Percentiles rank a stretch among this genome's conserved stretches.
Conservation (phyloP, 2,113 vertebrate species). For the Podilymbus podiceps region DNA sequence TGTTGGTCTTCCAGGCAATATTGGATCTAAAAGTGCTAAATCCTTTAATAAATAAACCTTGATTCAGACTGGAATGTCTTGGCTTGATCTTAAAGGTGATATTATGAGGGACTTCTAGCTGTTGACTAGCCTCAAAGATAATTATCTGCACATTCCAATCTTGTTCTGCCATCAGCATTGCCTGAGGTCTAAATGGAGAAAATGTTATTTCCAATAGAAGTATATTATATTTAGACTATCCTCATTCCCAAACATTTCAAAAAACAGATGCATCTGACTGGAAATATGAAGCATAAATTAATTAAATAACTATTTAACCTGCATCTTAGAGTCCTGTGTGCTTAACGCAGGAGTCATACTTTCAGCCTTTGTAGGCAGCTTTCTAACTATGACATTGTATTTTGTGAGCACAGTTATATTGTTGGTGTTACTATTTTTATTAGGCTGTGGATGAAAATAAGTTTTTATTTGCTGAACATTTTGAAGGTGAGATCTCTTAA, state of each 20-base stretch:
- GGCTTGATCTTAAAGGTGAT: slow-evolving; percentile 81
- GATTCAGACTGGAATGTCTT: slow-evolving; percentile 82
- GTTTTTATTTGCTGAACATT: not conserved
- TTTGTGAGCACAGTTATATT: not conserved
- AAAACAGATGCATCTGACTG: slow-evolving; percentile 23
- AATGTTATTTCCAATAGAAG: slow-evolving; percentile 56
- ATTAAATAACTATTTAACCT: not conserved
- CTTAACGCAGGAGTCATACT: not conserved
- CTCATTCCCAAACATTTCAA: slow-evolving; percentile 21
- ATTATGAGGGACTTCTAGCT: slow-evolving; percentile 68
- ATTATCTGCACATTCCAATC: slow-evolving; percentile 79
- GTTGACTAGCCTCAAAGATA: slow-evolving; percentile 75
- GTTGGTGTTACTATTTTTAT: not conserved
- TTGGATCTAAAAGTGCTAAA: slow-evolving; percentile 80
- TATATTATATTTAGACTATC: slow-evolving; percentile 54
- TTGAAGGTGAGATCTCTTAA: not conserved
- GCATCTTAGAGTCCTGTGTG: not conserved
- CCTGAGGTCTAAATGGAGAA: slow-evolving; percentile 57
- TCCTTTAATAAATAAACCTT: slow-evolving; percentile 83
- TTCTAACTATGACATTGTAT: not conserved
- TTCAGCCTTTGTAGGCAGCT: not conserved
- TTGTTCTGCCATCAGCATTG: slow-evolving; percentile 64
- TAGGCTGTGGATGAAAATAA: not conserved
- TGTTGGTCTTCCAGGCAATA: slow-evolving; percentile 78
- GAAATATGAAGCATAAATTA: slow-evolving; percentile 12